phyloP scores from a whole-genome alignment of 2,888 invertebrate species.

The Bruchidius siliquastri region DNA sequence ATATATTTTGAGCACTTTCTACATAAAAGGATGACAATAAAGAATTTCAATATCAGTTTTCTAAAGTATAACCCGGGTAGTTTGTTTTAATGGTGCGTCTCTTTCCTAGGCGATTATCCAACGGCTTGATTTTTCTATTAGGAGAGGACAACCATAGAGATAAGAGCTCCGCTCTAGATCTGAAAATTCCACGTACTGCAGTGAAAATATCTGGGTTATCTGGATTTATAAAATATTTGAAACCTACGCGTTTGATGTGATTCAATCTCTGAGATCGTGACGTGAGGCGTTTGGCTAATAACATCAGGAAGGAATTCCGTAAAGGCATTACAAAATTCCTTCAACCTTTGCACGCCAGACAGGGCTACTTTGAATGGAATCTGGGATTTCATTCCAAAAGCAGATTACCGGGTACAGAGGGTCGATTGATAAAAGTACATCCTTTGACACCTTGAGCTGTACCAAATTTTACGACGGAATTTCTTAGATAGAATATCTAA shows the following conservation, averaged over 20 bases:
- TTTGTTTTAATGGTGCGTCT: not conserved
- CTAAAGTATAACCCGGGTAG: not conserved
- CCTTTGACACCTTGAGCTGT: too few relatives aligned
- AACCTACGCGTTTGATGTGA: slow-evolving; percentile 11
- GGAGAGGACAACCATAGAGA: not conserved
- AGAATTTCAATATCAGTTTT: not conserved
- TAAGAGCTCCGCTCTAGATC: not conserved
- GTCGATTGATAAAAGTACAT: not conserved
- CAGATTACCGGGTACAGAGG: not conserved
- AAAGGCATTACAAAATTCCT: not conserved
- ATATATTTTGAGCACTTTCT: too few relatives aligned
- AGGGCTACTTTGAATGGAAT: not conserved
- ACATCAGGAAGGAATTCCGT: not conserved
- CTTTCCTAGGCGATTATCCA: not conserved
- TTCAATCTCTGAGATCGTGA: slow-evolving; percentile 9
- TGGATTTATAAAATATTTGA: slow-evolving; percentile 7
- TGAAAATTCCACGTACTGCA: not conserved
- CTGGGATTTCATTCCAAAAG: not conserved
- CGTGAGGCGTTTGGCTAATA: not conserved
- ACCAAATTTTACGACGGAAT: too few relatives aligned
- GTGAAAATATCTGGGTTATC: slow-evolving; percentile 4
- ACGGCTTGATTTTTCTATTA: not conserved
- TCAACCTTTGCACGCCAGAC: not conserved
- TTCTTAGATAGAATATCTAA: too few relatives aligned
- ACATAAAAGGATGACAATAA: too few relatives aligned